A percentile compares a stretch with the other conserved stretches of the same genome.
Evolutionary conservation across 2,888 invertebrate species (phyloP).

Genomic region (Mesorhabditis spiculigera): DNA sequence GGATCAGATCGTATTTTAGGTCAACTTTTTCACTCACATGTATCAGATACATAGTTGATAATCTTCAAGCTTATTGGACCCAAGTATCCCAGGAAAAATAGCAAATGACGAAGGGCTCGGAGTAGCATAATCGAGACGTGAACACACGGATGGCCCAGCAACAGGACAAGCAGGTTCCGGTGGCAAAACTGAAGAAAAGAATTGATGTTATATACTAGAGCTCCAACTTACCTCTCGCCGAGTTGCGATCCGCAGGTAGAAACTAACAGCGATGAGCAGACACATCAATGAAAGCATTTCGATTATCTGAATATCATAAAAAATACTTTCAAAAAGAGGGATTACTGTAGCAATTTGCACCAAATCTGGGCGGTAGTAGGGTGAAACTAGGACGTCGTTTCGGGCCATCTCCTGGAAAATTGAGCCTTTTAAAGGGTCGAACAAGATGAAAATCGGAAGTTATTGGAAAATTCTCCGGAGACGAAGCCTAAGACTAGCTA

Average conservation of each 20-base stretch:
- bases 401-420: background rate
- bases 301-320: background rate
- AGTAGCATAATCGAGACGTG: background rate
- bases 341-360: background rate
- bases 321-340: background rate
- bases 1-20: too few relatives aligned
- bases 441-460: too few relatives aligned
- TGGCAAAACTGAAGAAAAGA: constrained; percentile 5
- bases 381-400: background rate
- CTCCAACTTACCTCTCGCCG: background rate
- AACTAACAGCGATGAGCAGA: background rate
- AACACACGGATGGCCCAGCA: constrained; percentile 1
- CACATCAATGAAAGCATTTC: background rate
- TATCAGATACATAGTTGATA: background rate
- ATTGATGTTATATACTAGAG: background rate
- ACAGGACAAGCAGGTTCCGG: background rate
- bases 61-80: background rate
- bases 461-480: too few relatives aligned
- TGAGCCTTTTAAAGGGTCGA: too few relatives aligned
- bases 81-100: background rate
- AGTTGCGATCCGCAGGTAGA: background rate
- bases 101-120: background rate
- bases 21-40: background rate
- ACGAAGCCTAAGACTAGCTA: too few relatives aligned
- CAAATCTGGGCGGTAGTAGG: constrained; percentile 1